Percentiles rank a stretch among this genome's conserved stretches.
These are phyloP conservation scores for Ptyas mucosa DNA, from an alignment of 2,113 vertebrate species.

Conservation along the genomic window DNA sequence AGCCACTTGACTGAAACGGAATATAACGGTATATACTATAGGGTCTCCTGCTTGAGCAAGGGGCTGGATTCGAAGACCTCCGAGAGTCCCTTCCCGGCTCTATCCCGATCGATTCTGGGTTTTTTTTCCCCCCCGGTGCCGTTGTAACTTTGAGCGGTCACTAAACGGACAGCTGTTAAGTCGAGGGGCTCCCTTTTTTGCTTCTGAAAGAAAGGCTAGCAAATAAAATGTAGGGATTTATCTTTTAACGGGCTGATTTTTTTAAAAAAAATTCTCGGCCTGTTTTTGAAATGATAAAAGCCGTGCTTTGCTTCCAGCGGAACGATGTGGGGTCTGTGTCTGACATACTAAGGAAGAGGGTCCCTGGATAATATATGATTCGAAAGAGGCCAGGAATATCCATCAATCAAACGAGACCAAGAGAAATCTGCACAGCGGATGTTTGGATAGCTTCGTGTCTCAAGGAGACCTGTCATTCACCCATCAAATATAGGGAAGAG, in stretches of 20 bases:
- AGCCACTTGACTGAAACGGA: too few species aligned
- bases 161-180: too few species aligned
- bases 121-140: too few species aligned
- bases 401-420: neutral
- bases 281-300: neutral
- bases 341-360: neutral
- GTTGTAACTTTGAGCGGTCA: too few species aligned
- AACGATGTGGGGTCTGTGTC: neutral
- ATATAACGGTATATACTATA: too few species aligned
- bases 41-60: too few species aligned
- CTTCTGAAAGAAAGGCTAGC: neutral
- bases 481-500: neutral
- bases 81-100: too few species aligned
- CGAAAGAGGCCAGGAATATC: neutral
- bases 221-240: neutral
- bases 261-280: neutral
- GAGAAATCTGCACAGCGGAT: neutral
- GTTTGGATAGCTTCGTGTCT: too few species aligned
- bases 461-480: neutral
- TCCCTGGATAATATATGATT: neutral
- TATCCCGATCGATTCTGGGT: too few species aligned
- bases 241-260: neutral
- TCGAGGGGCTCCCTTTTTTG: neutral
- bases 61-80: too few species aligned
- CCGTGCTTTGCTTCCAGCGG: neutral